These are phyloP conservation scores for Rhagonycha fulva DNA, from an alignment of 2,888 invertebrate species.

Conservation along the genomic window DNA sequence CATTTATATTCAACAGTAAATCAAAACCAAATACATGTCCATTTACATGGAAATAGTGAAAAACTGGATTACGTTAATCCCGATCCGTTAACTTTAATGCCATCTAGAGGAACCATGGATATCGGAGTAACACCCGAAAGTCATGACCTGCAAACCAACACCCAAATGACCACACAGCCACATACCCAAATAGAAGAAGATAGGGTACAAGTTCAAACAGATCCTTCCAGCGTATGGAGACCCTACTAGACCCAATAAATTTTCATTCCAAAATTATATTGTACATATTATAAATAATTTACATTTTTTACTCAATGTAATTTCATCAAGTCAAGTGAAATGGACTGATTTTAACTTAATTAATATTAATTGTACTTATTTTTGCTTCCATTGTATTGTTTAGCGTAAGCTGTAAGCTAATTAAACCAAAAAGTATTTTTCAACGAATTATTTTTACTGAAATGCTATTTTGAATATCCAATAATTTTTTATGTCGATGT, in stretches of 20 bases:
- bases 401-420: slow-evolving; percentile 12
- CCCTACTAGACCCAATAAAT: slow-evolving; percentile 65
- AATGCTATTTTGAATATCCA: neutral
- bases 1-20: slow-evolving; percentile 83
- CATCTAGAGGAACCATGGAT: slow-evolving; percentile 58
- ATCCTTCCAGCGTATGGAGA: slow-evolving; percentile 70
- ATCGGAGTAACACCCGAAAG: slow-evolving; percentile 57
- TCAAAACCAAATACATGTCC: slow-evolving; percentile 85
- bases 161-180: slow-evolving; percentile 51
- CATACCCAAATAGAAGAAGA: slow-evolving; percentile 23
- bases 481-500: neutral
- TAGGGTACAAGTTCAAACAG: slow-evolving; percentile 47
- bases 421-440: slow-evolving; percentile 23
- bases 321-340: neutral
- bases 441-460: neutral
- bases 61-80: slow-evolving; percentile 67
- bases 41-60: slow-evolving; percentile 69
- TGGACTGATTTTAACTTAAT: slow-evolving; percentile 19
- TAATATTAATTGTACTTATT: neutral
- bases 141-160: slow-evolving; percentile 58
- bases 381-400: neutral
- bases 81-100: slow-evolving; percentile 53
- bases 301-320: neutral
- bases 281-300: neutral
- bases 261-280: neutral